These are phyloP conservation scores for Neocrepidodera transversa DNA, from an alignment of 2,888 invertebrate genomes.

Conservation along the genomic window DNA sequence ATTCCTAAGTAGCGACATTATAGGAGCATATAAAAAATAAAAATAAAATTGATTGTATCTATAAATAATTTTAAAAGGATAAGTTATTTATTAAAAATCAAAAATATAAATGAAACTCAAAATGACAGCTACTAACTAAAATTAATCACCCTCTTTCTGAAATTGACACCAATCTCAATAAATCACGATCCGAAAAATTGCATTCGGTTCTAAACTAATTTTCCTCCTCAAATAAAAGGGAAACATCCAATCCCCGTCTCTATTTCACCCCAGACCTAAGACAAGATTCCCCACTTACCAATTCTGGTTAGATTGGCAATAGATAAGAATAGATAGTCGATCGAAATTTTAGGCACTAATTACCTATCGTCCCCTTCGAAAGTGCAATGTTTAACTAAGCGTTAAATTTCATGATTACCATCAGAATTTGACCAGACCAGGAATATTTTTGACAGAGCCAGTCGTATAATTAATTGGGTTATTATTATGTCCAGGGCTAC, in stretches of 20 bases:
- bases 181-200: neutral
- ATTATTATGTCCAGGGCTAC: slow-evolving; percentile 8
- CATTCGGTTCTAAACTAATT: neutral
- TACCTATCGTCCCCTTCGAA: slow-evolving; percentile 7
- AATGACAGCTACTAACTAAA: too few relatives aligned
- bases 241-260: neutral
- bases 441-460: slow-evolving; percentile 14
- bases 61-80: too few relatives aligned
- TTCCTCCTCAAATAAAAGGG: neutral
- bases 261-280: neutral
- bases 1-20: too few relatives aligned
- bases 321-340: slow-evolving; percentile 9
- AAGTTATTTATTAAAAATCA: too few relatives aligned
- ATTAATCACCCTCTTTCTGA: neutral
- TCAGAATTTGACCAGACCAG: slow-evolving; percentile 10
- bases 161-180: neutral
- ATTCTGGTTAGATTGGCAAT: slow-evolving; percentile 7
- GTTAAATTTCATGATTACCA: slow-evolving; percentile 12
- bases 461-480: slow-evolving; percentile 14
- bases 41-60: too few relatives aligned
- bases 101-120: too few relatives aligned
- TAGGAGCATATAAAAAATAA: too few relatives aligned
- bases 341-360: slow-evolving; percentile 10
- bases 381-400: slow-evolving; percentile 18
- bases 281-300: neutral